phyloP scores from a whole-genome alignment of 1,140 invertebrate genomes.

The Drosophila athabasca region DNA sequence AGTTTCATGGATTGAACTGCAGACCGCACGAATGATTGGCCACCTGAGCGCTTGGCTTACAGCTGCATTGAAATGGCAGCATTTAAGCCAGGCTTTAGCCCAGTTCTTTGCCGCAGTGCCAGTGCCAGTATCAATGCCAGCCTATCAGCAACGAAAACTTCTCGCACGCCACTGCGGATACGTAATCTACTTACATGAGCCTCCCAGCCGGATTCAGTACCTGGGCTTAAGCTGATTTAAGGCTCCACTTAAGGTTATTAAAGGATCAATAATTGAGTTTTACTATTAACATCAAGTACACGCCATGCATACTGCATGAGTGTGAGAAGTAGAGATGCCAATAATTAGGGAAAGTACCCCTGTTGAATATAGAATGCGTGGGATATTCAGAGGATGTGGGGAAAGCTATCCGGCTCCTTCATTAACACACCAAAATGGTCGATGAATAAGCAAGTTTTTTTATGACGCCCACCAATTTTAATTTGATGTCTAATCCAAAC shows the following conservation, averaged over 20 bases:
- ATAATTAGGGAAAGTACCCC: no score
- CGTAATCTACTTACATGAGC: conserved; percentile 48
- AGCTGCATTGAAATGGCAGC: conserved; percentile 36
- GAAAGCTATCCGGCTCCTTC: neutral
- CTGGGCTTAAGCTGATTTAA: conserved; percentile 28
- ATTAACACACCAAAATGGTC: neutral
- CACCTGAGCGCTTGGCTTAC: conserved; percentile 24
- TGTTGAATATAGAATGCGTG: conserved; percentile 3
- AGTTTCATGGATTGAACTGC: conserved; percentile 32
- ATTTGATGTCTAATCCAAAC: conserved; percentile 72
- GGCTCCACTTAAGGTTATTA: conserved; percentile 43
- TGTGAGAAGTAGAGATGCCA: no score
- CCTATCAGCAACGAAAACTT: conserved; percentile 39
- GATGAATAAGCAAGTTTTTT: neutral
- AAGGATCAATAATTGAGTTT: conserved; percentile 59
- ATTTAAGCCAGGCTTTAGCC: conserved; percentile 42
- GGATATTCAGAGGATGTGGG: neutral
- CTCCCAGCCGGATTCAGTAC: conserved; percentile 1
- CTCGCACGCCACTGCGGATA: conserved; percentile 47
- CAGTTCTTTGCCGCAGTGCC: conserved; percentile 37
- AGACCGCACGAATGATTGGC: conserved; percentile 6
- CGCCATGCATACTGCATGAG: conserved; percentile 50
- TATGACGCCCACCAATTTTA: conserved; percentile 31
- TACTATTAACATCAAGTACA: conserved; percentile 58
- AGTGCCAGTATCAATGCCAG: neutral